A percentile compares a stretch with the other conserved stretches of the same genome.
Evolutionary conservation across 2,888 invertebrate genomes (phyloP).

Genomic region (Pocota personata): DNA sequence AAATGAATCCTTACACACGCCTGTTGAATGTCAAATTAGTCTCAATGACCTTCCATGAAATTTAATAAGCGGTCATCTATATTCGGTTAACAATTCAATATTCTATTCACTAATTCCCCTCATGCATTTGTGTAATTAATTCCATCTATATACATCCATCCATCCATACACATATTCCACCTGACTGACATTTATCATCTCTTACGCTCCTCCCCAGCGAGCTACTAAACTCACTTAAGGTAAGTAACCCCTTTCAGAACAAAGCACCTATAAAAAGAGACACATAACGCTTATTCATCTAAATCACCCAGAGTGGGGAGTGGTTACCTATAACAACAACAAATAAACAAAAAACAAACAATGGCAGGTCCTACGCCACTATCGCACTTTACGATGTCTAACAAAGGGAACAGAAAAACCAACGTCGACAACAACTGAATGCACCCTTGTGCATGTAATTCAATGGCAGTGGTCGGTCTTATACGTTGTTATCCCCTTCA

Average conservation of each 20-base stretch:
- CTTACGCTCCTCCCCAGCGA: neutral
- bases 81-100: slow-evolving; percentile 45
- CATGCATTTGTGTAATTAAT: slow-evolving; percentile 62
- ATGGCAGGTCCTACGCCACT: slow-evolving; percentile 32
- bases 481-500: slow-evolving; percentile 27
- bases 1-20: slow-evolving; percentile 6
- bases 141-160: slow-evolving; percentile 42
- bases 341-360: slow-evolving; percentile 10
- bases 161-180: slow-evolving; percentile 18
- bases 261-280: slow-evolving; percentile 19
- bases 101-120: slow-evolving; percentile 36
- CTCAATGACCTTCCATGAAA: slow-evolving; percentile 25
- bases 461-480: slow-evolving; percentile 66
- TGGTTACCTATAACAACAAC: slow-evolving; percentile 36
- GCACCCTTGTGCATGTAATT: slow-evolving; percentile 71
- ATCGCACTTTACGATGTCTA: slow-evolving; percentile 52
- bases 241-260: slow-evolving; percentile 15
- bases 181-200: slow-evolving; percentile 57
- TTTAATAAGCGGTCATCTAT: slow-evolving; percentile 41
- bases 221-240: slow-evolving; percentile 58
- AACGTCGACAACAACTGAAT: slow-evolving; percentile 49
- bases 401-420: slow-evolving; percentile 49
- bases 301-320: slow-evolving; percentile 10
- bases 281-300: slow-evolving; percentile 44
- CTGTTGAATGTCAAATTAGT: slow-evolving; percentile 43